Base-by-base conservation (phyloP, 64 coral and sea anemone species). In the Actinia equina region DNA sequence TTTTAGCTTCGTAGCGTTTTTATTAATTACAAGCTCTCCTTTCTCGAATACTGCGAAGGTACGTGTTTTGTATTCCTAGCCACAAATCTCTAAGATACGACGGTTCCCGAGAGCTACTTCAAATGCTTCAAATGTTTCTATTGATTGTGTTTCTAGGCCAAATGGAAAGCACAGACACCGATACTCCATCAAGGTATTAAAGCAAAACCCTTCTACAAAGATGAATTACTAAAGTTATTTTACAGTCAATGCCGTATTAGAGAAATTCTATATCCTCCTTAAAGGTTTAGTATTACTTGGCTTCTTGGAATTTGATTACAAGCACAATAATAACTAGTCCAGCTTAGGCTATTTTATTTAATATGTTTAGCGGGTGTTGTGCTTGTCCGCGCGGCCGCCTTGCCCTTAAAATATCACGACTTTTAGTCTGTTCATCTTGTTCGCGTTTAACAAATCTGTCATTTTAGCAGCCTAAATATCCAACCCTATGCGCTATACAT, bases 231-330 rank as follows among this genome's bases (percentile, higher is more conserved):
- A 74, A 30, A 10, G 22, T 22, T 23, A 3, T 65, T 65, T 23
- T n/a, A 22, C 17, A 65, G 22, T 22, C 62, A n/a, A 8, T 65
- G 69, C 26, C 69, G 41, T 74, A n/a, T 15, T 74, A 30, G 12
- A 41, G 69, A 74, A 74, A 74, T 74, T 30, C 69, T 74, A 74
- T 74, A 74, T 74, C 69, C 9, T 74, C 42, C 20, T 65, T 65
- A 65, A n/a, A 4, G 23, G n/a, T 41, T 41, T 30, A 27, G 1
- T 16, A 74, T 30, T 41, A 16, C n/a, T 1, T 15, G 42, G 12
- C n/a, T 74, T 26, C 42, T 30, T 74, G 23, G n/a, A 42, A n/a
- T 6, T 15, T 74, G 26, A 74, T 74, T 10, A 74, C 7, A 27
- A 14, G 69, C 69, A 74, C 12, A 11, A 74, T 18, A 69, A 3